Evolutionary conservation across 2,888 invertebrate genomes (phyloP).

Genomic region (Euclidia mi): DNA sequence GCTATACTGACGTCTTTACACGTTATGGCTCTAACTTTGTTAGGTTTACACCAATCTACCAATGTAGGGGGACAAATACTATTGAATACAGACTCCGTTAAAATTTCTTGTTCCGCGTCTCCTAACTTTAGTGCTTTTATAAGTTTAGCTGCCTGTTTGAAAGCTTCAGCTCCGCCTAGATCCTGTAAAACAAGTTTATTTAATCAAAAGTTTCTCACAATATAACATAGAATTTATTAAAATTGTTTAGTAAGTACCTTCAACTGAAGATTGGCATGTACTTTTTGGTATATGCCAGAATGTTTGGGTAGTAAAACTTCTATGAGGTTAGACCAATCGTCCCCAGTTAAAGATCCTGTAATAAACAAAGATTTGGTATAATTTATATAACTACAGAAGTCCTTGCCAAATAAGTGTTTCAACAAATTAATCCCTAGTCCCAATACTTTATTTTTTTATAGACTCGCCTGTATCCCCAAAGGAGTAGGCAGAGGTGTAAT

Average conservation of each 20-base stretch:
- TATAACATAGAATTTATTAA: neutral
- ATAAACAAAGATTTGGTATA: constrained; percentile 16
- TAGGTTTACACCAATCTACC: constrained; percentile 86
- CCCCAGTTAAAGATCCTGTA: constrained; percentile 89
- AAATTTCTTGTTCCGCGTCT: constrained; percentile 81
- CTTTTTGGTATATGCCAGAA: constrained; percentile 82
- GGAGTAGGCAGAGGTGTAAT: too few relatives aligned
- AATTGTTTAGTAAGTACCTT: constrained; percentile 66
- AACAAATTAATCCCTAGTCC: too few relatives aligned
- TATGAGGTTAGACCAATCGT: constrained; percentile 90
- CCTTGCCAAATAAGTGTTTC: too few relatives aligned
- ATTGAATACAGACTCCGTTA: constrained; percentile 85
- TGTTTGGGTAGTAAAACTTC: constrained; percentile 89
- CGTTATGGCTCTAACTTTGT: constrained; percentile 81
- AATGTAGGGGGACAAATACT: constrained; percentile 81
- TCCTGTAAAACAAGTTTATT: constrained; percentile 70
- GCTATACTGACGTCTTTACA: constrained; percentile 87
- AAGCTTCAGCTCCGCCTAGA: constrained; percentile 83
- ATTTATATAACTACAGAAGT: too few relatives aligned
- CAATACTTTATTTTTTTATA: too few relatives aligned
- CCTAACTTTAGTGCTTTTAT: constrained; percentile 82
- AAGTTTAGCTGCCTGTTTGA: constrained; percentile 83
- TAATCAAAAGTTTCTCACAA: neutral
- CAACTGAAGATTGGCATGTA: constrained; percentile 82
- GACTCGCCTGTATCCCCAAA: too few relatives aligned